A percentile compares a stretch with the other conserved stretches of the same genome.
Conservation (phyloP, 30 jellyfish, hydroid and myxozoan species). For the Aurelia aurita region DNA sequence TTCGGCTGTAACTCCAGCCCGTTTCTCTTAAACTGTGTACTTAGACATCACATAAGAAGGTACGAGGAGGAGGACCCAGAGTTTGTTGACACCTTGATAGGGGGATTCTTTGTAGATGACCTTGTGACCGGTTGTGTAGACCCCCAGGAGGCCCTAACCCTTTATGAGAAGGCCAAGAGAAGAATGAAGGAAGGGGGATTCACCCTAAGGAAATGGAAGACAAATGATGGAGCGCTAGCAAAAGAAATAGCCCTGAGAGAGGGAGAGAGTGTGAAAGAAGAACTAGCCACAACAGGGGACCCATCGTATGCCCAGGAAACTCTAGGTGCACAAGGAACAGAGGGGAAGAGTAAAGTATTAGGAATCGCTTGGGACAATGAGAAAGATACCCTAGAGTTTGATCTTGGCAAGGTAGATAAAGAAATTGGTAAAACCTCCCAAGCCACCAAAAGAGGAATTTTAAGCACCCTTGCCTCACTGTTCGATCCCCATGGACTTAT, state of each 20-base stretch:
- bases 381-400: conserved; percentile 29
- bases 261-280: neutral
- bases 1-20: conserved; percentile 15
- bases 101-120: conserved; percentile 53
- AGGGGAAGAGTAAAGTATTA: conserved; percentile 20
- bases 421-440: conserved; percentile 33
- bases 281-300: conserved; percentile 23
- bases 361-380: conserved; percentile 55
- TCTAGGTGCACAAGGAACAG: conserved; percentile 19
- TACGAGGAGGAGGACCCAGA: conserved; percentile 37
- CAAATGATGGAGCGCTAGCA: conserved; percentile 50
- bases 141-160: conserved; percentile 3
- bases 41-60: conserved; percentile 24
- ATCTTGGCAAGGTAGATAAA: conserved; percentile 30
- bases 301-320: conserved; percentile 52
- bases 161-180: conserved; percentile 59
- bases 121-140: conserved; percentile 17
- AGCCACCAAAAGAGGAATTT: conserved; percentile 4
- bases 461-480: conserved; percentile 15
- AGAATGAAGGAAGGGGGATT: conserved; percentile 65
- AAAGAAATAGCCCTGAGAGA: conserved; percentile 39
- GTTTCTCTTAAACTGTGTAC: conserved; percentile 21
- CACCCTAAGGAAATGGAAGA: conserved; percentile 59
- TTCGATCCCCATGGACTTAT: conserved; percentile 21
- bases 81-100: neutral